A percentile compares a stretch with the other conserved stretches of the same genome.
phyloP scores from a whole-genome alignment of 2,797 vertebrate species.

The Melanotaenia maccullochi region DNA sequence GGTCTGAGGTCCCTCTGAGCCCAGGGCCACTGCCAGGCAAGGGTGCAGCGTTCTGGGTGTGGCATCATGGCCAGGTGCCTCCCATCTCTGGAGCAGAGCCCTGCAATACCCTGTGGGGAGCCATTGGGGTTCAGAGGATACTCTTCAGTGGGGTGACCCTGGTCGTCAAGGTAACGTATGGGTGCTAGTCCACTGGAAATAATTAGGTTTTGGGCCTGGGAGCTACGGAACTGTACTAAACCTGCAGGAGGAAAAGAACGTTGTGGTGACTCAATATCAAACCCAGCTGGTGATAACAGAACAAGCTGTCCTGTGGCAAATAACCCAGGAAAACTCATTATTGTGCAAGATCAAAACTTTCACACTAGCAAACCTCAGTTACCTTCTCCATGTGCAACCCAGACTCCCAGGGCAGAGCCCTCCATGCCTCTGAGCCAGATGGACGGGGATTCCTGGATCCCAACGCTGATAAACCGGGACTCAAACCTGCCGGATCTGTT shows the following conservation, averaged over 20 bases:
- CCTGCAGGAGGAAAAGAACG: conserved; percentile 73
- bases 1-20: conserved; percentile 79
- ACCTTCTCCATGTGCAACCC: conserved; percentile 96
- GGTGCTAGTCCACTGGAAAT: conserved; percentile 80
- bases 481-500: conserved; percentile 91
- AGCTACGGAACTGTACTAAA: conserved; percentile 87
- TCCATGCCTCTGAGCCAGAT: conserved; percentile 91
- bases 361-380: neutral
- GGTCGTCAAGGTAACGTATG: conserved; percentile 88
- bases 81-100: conserved; percentile 88
- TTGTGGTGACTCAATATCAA: conserved; percentile 20
- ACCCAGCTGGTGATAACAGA: conserved; percentile 29
- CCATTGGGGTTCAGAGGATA: conserved; percentile 94
- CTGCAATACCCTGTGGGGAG: conserved; percentile 87
- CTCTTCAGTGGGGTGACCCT: conserved; percentile 82
- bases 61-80: conserved; percentile 94
- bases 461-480: conserved; percentile 89
- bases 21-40: conserved; percentile 94
- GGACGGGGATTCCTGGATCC: conserved; percentile 84
- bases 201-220: conserved; percentile 71
- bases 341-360: conserved; percentile 26
- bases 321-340: conserved; percentile 21
- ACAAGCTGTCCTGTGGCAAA: conserved; percentile 17
- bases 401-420: conserved; percentile 89
- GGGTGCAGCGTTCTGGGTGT: conserved; percentile 90